Percentiles rank a stretch among this genome's conserved stretches.
Evolutionary conservation across 1,140 invertebrate species (phyloP).

Genomic region (Brachionus manjavacas): DNA sequence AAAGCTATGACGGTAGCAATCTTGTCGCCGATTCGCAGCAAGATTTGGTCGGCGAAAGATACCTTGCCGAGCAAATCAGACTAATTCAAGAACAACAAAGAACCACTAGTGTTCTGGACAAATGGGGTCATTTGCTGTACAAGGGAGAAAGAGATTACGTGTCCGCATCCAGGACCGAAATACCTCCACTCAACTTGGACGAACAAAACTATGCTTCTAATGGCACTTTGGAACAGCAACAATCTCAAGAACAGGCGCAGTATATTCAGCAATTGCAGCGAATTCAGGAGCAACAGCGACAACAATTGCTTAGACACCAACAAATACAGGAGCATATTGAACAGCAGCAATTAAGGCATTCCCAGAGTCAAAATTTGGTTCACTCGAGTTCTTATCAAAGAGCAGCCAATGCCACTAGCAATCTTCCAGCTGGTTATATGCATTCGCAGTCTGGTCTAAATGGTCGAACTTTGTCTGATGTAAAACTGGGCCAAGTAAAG

Average conservation of each 20-base stretch:
- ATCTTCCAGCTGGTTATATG: not conserved
- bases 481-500: not conserved
- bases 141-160: slow-evolving; percentile 26
- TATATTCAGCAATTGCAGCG: slow-evolving; percentile 8
- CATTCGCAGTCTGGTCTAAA: slow-evolving; percentile 1
- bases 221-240: not conserved
- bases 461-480: not conserved
- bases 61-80: slow-evolving; percentile 35
- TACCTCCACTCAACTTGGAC: not conserved
- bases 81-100: slow-evolving; percentile 35
- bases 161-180: not conserved
- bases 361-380: not conserved
- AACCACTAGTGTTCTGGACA: slow-evolving; percentile 15
- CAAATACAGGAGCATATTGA: slow-evolving; percentile 7
- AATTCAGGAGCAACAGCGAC: not conserved
- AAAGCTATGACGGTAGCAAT: slow-evolving; percentile 37
- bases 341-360: not conserved
- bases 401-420: not conserved
- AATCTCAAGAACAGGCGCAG: not conserved
- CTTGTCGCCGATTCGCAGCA: slow-evolving; percentile 27
- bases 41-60: slow-evolving; percentile 40
- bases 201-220: not conserved
- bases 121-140: slow-evolving; percentile 41
- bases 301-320: not conserved
- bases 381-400: not conserved